Percentiles rank a stretch among this genome's conserved stretches.
These are phyloP conservation scores for Coturnix japonica DNA, from an alignment of 2,113 vertebrate species.

Conservation along the genomic window DNA sequence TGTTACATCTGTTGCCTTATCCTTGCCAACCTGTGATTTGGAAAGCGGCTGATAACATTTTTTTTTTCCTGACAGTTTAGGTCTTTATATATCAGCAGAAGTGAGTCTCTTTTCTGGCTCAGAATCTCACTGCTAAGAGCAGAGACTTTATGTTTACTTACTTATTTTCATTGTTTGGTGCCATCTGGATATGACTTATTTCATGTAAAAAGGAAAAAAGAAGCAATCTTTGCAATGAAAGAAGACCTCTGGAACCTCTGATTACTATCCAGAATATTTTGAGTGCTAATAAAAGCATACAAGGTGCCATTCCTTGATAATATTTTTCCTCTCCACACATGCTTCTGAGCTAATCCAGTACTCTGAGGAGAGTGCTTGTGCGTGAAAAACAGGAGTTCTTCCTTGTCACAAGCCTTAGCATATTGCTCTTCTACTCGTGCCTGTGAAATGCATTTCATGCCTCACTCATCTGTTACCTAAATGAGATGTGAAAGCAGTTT, in stretches of 20 bases:
- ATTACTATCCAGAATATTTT: slow-evolving; percentile 17
- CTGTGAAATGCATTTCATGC: slow-evolving; percentile 80
- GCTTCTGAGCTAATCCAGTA: slow-evolving; percentile 52
- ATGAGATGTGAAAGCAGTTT: slow-evolving; percentile 83
- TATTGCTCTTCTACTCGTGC: slow-evolving; percentile 52
- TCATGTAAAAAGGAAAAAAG: neutral
- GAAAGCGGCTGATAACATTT: neutral
- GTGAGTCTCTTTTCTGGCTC: neutral
- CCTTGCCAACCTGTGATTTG: neutral
- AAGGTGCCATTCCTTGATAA: neutral
- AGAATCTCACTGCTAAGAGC: neutral
- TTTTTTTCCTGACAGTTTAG: neutral
- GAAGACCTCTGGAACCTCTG: neutral
- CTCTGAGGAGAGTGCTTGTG: slow-evolving; percentile 1
- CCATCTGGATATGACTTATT: slow-evolving; percentile 7
- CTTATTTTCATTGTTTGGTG: slow-evolving; percentile 2
- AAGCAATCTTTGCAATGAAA: neutral
- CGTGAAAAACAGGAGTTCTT: slow-evolving; percentile 59
- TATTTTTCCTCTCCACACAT: neutral
- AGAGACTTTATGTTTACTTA: neutral
- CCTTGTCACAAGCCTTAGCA: slow-evolving; percentile 57
- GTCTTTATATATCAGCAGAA: neutral
- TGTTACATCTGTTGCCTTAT: neutral
- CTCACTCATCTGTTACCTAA: slow-evolving; percentile 82
- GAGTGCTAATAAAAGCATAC: slow-evolving; percentile 30